Evolutionary conservation across 2,113 vertebrate species (phyloP).

Genomic region (Spermophilus dauricus): DNA sequence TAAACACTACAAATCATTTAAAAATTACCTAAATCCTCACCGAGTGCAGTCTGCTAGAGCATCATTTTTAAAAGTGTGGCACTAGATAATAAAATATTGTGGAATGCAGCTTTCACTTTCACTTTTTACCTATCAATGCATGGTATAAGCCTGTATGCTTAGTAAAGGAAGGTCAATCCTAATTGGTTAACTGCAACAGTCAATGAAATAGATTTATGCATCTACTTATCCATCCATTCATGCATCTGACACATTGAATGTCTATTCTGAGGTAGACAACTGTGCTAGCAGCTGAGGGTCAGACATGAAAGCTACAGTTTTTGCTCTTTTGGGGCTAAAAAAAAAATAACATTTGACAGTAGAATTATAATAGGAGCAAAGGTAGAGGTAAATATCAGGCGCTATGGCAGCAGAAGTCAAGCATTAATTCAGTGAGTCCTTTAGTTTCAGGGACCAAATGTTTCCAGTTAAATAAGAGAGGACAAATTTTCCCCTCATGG

Average conservation of each 20-base stretch:
- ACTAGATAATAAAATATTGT: constrained; percentile 22
- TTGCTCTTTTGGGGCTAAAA: not conserved
- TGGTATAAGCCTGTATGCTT: not conserved
- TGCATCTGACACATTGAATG: not conserved
- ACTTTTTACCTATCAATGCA: not conserved
- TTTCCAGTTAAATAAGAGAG: not conserved
- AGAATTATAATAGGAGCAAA: not conserved
- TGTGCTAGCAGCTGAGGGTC: not conserved
- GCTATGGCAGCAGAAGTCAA: not conserved
- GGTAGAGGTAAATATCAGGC: not conserved
- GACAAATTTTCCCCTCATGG: not conserved
- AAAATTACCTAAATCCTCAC: not conserved
- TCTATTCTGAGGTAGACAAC: not conserved
- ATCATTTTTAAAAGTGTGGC: constrained; percentile 40
- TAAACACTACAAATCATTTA: constrained; percentile 68
- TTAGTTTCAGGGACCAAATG: not conserved
- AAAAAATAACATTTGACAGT: not conserved
- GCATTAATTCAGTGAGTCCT: not conserved
- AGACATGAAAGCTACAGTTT: not conserved
- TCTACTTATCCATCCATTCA: not conserved
- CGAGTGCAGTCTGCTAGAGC: not conserved
- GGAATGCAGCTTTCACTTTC: constrained; percentile 13
- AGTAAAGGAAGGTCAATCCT: not conserved
- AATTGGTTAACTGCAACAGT: not conserved
- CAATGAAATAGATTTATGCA: not conserved